Base-by-base conservation (phyloP, 2,888 invertebrate species). In the Helobdella robusta region DNA sequence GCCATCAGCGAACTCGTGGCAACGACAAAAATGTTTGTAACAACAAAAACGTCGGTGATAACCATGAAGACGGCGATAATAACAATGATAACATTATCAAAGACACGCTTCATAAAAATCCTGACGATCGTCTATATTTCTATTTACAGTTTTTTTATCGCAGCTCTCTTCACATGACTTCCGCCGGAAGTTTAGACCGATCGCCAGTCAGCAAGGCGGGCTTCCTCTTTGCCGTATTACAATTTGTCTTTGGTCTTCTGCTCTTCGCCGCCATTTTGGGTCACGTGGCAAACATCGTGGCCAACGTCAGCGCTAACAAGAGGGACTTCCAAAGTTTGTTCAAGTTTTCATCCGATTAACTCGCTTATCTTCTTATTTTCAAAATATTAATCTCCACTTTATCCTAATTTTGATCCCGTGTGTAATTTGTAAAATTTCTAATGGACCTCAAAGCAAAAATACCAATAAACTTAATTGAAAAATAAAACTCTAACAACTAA, bases 291-390 rank as follows among this genome's bases (percentile, higher is more conserved):
- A 95, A 94, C 82, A 97, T 97, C 79, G 95, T 97, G 75, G 93
- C 94, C 69, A 93, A 92, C 66, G 92, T 95, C 77, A 92, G 93
- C 80, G 90, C 92, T 15, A 94, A 93, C 66, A 84, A 94, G 75
- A 95, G 95, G 82, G 95, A 97, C 80, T 97, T 97, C 82, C 95
- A 97, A 86, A 93, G 95, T 94, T n/a, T n/a, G n/a, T n/a, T n/a
- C n/a, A n/a, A n/a, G n/a, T n/a, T n/a, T n/a, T n/a, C n/a, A n/a
- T n/a, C n/a, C n/a, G n/a, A n/a, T n/a, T n/a, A n/a, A n/a, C n/a
- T n/a, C n/a, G n/a, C n/a, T n/a, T n/a, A n/a, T n/a, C n/a, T n/a
- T n/a, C n/a, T n/a, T n/a, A n/a, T n/a, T n/a, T n/a, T n/a, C n/a
- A n/a, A n/a, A n/a, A n/a, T n/a, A n/a, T n/a, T n/a, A n/a, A n/a